A percentile compares a stretch with the other conserved stretches of the same genome.
Conservation (phyloP, 2,113 vertebrate genomes). For the Tetraodon nigroviridis region DNA sequence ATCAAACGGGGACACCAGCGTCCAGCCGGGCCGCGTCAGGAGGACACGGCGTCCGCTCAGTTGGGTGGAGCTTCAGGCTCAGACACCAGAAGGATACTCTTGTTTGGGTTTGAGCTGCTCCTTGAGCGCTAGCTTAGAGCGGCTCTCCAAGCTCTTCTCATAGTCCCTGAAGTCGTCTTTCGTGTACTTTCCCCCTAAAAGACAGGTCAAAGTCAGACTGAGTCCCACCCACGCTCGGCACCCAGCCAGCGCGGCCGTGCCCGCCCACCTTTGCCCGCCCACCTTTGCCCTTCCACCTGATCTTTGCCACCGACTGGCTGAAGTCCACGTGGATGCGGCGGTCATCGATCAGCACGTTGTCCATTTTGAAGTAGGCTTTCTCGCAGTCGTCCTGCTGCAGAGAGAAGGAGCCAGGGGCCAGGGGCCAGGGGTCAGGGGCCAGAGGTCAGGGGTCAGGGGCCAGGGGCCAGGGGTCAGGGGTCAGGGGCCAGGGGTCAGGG, state of each 20-base stretch:
- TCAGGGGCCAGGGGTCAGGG: too few species aligned
- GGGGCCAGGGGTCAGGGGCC: too few species aligned
- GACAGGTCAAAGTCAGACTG: background rate
- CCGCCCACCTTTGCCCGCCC: background rate
- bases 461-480: too few species aligned
- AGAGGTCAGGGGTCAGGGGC: too few species aligned
- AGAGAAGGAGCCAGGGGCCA: too few species aligned
- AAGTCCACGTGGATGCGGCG: slow-evolving; percentile 96
- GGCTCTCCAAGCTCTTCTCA: slow-evolving; percentile 82
- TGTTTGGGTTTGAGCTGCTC: slow-evolving; percentile 87
- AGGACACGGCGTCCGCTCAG: too few species aligned
- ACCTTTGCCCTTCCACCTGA: slow-evolving; percentile 99
- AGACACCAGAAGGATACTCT: slow-evolving; percentile 86
- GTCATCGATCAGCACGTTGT: slow-evolving; percentile 97
- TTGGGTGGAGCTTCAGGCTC: too few species aligned
- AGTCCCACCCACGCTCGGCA: background rate
- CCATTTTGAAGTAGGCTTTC: slow-evolving; percentile 98
- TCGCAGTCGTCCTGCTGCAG: slow-evolving; percentile 87
- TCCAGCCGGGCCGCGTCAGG: too few species aligned
- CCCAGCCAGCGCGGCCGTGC: too few species aligned
- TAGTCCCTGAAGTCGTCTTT: slow-evolving; percentile 96
- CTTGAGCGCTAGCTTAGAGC: slow-evolving; percentile 86
- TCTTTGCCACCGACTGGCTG: slow-evolving; percentile 95
- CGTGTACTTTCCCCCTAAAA: slow-evolving; percentile 86
- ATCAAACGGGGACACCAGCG: too few species aligned